These are phyloP conservation scores for Pseudonaja textilis DNA, from an alignment of 2,113 vertebrate species.

Conservation along the genomic window DNA sequence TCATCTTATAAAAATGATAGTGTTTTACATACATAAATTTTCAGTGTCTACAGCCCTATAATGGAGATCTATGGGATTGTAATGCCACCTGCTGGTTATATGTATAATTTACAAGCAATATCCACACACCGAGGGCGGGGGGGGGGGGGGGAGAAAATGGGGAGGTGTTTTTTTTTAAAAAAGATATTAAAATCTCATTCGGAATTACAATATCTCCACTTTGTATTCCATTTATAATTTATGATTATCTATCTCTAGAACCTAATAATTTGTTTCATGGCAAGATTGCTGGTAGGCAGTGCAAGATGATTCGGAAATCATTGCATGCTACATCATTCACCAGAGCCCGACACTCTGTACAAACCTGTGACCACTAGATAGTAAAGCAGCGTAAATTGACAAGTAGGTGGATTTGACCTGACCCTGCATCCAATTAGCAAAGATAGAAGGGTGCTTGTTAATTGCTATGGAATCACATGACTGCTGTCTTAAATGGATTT, in stretches of 20 bases:
- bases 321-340: background rate
- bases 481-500: background rate
- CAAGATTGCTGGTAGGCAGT: background rate
- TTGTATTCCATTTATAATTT: background rate
- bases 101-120: background rate
- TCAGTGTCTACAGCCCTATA: background rate
- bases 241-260: background rate
- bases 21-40: background rate
- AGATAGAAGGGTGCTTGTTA: background rate
- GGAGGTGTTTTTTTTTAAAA: too few relatives aligned
- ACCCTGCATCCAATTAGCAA: background rate
- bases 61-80: background rate
- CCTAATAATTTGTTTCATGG: background rate
- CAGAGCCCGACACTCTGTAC: background rate
- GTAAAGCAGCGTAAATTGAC: background rate
- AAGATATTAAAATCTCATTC: background rate
- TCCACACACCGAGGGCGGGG: too few relatives aligned
- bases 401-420: background rate
- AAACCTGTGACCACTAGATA: background rate
- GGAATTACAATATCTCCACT: too few relatives aligned
- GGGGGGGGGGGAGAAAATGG: too few relatives aligned
- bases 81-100: background rate
- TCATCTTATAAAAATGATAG: background rate
- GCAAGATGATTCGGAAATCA: background rate
- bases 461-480: too few relatives aligned